Conservation (phyloP, 2,888 invertebrate species). For the Drosophila koepferae region DNA sequence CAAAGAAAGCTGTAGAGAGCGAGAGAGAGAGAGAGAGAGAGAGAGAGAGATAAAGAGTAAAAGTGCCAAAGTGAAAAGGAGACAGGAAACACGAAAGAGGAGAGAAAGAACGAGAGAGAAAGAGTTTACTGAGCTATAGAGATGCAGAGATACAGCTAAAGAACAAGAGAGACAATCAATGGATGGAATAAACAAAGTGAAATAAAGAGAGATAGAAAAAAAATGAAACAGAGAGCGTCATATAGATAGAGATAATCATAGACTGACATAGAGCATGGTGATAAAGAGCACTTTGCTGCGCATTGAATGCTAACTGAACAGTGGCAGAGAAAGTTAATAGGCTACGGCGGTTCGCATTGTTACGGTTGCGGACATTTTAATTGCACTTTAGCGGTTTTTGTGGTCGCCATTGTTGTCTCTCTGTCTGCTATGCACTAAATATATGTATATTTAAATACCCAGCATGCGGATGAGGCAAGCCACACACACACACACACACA, state of each 20-base stretch:
- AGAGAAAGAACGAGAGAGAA: too few species aligned
- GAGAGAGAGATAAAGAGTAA: not conserved
- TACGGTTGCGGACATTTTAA: slow-evolving; percentile 66
- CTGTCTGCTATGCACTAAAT: slow-evolving; percentile 56
- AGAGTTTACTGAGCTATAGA: too few species aligned
- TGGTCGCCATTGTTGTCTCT: slow-evolving; percentile 58
- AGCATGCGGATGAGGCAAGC: slow-evolving; percentile 41
- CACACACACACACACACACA: slow-evolving; percentile 3
- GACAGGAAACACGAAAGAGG: too few species aligned
- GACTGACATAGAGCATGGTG: not conserved
- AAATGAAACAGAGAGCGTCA: not conserved
- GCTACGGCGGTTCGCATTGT: slow-evolving; percentile 38
- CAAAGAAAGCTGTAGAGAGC: not conserved
- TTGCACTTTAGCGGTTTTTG: slow-evolving; percentile 68
- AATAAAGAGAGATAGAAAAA: not conserved
- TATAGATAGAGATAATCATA: not conserved
- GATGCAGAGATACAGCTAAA: too few species aligned
- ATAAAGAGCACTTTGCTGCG: not conserved
- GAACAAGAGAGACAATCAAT: not conserved
- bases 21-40: too few species aligned
- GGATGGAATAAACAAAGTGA: not conserved
- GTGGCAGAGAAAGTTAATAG: slow-evolving; percentile 20
- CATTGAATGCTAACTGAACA: not conserved
- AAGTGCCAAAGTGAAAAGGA: too few species aligned
- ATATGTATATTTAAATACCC: slow-evolving; percentile 57